Evolutionary conservation across 2,797 vertebrate species (phyloP).

Genomic region (Enteromius mattozi): DNA sequence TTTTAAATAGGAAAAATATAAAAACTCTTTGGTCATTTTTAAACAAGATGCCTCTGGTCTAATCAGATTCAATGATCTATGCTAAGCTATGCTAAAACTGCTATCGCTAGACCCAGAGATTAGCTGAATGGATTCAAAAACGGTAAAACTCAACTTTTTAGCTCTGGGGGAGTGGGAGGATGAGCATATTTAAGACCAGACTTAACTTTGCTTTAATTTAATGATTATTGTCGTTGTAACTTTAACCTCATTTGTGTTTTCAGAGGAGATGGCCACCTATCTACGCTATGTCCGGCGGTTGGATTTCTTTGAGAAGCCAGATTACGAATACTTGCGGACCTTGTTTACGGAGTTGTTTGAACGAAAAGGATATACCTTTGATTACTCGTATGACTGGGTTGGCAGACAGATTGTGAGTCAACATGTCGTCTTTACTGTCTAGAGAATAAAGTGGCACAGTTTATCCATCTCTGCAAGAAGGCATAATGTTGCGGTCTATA

Average conservation of each 20-base stretch:
- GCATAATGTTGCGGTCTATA: background rate
- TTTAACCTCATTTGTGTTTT: slow-evolving; percentile 30
- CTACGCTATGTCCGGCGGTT: slow-evolving; percentile 93
- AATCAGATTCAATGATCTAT: too few relatives aligned
- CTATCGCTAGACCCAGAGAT: too few relatives aligned
- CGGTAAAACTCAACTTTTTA: too few relatives aligned
- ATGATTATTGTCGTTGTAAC: background rate
- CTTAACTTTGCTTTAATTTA: background rate
- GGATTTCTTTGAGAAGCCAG: slow-evolving; percentile 98
- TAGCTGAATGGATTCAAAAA: too few relatives aligned
- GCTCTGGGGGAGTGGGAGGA: too few relatives aligned
- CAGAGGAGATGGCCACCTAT: slow-evolving; percentile 99
- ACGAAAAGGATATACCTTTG: slow-evolving; percentile 95
- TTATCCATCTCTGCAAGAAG: background rate
- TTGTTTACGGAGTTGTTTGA: slow-evolving; percentile 98
- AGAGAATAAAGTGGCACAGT: background rate
- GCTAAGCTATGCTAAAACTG: too few relatives aligned
- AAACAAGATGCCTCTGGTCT: too few relatives aligned
- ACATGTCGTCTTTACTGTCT: background rate
- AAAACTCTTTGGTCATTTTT: too few relatives aligned
- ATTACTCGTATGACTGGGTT: slow-evolving; percentile 98
- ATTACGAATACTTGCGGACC: slow-evolving; percentile 95
- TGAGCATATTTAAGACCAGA: background rate
- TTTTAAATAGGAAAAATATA: too few relatives aligned
- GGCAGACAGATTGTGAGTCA: slow-evolving; percentile 96